phyloP scores from a whole-genome alignment of 2,797 vertebrate species.

The Danio albolineatus region DNA sequence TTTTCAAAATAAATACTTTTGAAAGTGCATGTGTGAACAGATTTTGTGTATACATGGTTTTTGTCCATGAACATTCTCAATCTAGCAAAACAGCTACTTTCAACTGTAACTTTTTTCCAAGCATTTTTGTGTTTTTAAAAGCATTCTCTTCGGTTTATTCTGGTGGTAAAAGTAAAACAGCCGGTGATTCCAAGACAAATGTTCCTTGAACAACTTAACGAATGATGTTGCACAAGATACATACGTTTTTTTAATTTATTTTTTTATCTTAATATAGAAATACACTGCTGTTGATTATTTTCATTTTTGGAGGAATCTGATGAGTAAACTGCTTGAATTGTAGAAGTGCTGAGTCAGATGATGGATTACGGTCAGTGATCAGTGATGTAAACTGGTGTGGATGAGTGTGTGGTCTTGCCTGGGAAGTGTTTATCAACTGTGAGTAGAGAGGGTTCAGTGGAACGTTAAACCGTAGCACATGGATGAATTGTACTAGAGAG shows the following conservation, averaged over 20 bases:
- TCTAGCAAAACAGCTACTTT: not conserved
- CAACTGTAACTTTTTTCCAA: not conserved
- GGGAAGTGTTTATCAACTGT: slow-evolving; percentile 14
- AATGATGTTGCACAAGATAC: slow-evolving; percentile 9
- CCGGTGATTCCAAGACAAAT: slow-evolving; percentile 27
- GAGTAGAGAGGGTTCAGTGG: slow-evolving; percentile 21
- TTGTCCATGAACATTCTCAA: not conserved
- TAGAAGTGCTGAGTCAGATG: not conserved
- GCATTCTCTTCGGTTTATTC: not conserved
- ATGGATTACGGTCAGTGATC: slow-evolving; percentile 2
- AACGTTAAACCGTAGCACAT: not conserved
- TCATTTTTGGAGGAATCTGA: slow-evolving; percentile 1
- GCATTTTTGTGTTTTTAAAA: not conserved
- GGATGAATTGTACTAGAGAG: slow-evolving; percentile 40
- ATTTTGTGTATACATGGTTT: slow-evolving; percentile 1
- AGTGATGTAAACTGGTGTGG: slow-evolving; percentile 5
- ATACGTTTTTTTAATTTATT: not conserved
- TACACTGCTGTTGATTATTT: not conserved
- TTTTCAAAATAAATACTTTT: not conserved
- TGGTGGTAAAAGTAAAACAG: slow-evolving; percentile 18
- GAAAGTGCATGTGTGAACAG: not conserved
- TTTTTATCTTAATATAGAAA: not conserved
- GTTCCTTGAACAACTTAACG: not conserved
- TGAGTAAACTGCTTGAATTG: not conserved
- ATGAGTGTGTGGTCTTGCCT: slow-evolving; percentile 20